Percentiles rank a stretch among this genome's conserved stretches.
Conservation (phyloP, 2,888 invertebrate species). For the Melitaea athalia region DNA sequence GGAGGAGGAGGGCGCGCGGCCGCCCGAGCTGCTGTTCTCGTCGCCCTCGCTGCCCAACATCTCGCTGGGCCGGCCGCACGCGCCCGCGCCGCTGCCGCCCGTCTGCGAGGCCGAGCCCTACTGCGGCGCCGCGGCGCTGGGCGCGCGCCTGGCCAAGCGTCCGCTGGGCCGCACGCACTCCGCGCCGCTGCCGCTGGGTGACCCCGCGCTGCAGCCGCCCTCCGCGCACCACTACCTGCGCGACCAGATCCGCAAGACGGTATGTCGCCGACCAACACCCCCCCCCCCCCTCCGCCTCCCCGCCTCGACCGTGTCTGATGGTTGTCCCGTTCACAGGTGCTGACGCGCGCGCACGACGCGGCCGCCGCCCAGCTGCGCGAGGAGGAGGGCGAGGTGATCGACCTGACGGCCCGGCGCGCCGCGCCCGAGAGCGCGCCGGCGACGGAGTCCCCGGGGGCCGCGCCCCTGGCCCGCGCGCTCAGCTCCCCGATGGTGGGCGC, state of each 20-base stretch:
- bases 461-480: conserved; percentile 92
- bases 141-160: conserved; percentile 87
- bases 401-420: conserved; percentile 86
- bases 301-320: neutral
- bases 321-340: conserved; percentile 51
- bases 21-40: conserved; percentile 82
- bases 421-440: conserved; percentile 45
- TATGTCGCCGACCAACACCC: conserved; percentile 80
- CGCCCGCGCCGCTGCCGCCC: conserved; percentile 57
- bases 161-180: conserved; percentile 97
- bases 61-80: conserved; percentile 70
- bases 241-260: conserved; percentile 94
- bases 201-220: conserved; percentile 88
- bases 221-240: conserved; percentile 83
- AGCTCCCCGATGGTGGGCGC: conserved; percentile 84
- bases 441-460: conserved; percentile 80
- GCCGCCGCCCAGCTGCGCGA: conserved; percentile 84
- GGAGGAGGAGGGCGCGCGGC: conserved; percentile 90
- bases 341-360: conserved; percentile 87
- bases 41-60: no score
- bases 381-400: conserved; percentile 85
- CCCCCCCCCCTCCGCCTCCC: conserved; percentile 72
- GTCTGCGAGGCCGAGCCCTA: conserved; percentile 91
- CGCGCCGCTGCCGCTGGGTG: conserved; percentile 90
- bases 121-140: conserved; percentile 83